phyloP scores from a whole-genome alignment of 2,888 invertebrate genomes.

The Plebejus melissa region DNA sequence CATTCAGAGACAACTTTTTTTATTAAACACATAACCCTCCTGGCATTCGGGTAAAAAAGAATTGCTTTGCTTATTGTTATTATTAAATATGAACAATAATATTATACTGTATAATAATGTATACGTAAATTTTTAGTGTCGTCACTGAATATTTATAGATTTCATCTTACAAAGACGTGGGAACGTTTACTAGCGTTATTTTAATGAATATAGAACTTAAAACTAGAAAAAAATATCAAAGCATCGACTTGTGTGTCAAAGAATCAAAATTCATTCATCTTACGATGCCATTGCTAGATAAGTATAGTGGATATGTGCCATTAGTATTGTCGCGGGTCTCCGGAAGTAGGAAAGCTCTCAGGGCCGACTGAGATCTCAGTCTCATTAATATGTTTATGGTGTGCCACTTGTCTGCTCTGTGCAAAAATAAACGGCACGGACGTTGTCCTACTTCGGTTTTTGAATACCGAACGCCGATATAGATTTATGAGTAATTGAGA shows the following conservation, averaged over 20 bases:
- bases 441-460: conserved; percentile 27
- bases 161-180: too few relatives aligned
- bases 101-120: too few relatives aligned
- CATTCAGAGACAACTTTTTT: too few relatives aligned
- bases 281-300: conserved; percentile 33
- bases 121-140: too few relatives aligned
- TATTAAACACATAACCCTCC: too few relatives aligned
- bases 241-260: too few relatives aligned
- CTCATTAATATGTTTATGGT: conserved; percentile 39
- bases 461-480: neutral
- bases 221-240: neutral
- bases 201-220: too few relatives aligned
- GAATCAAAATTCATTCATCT: conserved; percentile 19
- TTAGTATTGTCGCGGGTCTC: conserved; percentile 62
- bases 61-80: too few relatives aligned
- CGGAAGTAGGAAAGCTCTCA: conserved; percentile 69
- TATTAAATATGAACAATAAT: too few relatives aligned
- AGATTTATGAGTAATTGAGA: neutral
- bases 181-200: too few relatives aligned
- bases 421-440: conserved; percentile 30
- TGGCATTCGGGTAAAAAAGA: too few relatives aligned
- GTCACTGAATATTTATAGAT: too few relatives aligned
- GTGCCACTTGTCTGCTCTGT: conserved; percentile 18
- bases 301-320: conserved; percentile 38
- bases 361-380: conserved; percentile 49